Evolutionary conservation across 2,797 vertebrate species (phyloP), one percentile per base, ranked within the genome.

Genomic region (Acanthurus leucopareius): DNA sequence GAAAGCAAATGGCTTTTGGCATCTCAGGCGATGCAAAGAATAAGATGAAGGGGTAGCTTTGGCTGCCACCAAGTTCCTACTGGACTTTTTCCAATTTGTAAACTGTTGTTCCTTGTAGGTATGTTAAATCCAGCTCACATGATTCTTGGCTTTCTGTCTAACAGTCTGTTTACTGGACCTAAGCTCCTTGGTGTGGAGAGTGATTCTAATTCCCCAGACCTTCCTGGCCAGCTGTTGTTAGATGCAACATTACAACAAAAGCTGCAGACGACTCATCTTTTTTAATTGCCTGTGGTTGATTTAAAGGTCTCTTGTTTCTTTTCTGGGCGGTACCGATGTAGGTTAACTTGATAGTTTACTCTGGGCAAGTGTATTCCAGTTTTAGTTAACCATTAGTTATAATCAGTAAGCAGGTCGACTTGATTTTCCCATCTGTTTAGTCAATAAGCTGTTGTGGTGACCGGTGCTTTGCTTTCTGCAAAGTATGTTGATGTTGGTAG

Each of bases 61-160:
- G 64, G 54, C 32, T 49, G 57, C 47, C 28, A 14, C 67, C 6
- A n/a, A 57, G 48, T 66, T 71, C 52, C 38, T 65, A n/a, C 63
- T 61, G 28, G 15, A 66, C 71, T 66, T 57, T 58, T 53, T 81
- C 60, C 17, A 17, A 14, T 85, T 89, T 73, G 52, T 61, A 77
- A 75, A 67, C 64, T 68, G 78, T 85, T 82, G 65, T 85, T 90
- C 79, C 44, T 69, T 69, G 77, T 83, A 69, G 90, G 79, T 85
- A 86, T 85, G 85, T 77, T 77, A 84, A 86, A 90, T 92, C 91
- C 89, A 81, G 78, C 78, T 91, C 90, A 92, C 91, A 89, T 92
- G 89, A 89, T 79, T 80, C 75, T 58, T 70, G 65, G 78, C 60
- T 69, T 72, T 78, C 68, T 85, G 76, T 87, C 70, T 69, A 58